Evolutionary conservation across 2,113 vertebrate genomes (phyloP), one percentile per base, ranked within the genome.

Genomic region (Percina caprodes): DNA sequence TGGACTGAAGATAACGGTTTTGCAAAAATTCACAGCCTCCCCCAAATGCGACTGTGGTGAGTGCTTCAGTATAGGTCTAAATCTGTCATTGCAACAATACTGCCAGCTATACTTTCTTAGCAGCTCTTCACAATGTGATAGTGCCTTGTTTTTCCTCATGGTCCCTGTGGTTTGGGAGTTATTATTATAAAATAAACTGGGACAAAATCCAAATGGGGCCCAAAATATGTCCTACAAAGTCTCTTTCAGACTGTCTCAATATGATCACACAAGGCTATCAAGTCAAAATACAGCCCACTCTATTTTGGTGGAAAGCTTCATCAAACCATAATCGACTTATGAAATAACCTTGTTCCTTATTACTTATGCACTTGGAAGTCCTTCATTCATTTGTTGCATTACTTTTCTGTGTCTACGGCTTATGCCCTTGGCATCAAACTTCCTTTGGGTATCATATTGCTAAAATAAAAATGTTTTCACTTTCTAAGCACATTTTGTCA

Each of bases 131-230:
- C 24, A 68, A 21, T 77, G 79, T 83, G 74, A 68, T 69, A 59
- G 46, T 48, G 60, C 63, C 60, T 85, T 83, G 72, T 78, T 82
- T 84, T 69, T 62, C 72, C 55, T 52, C 46, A 2, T 15, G 5
- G 52, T 85, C 86, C 82, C 88, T 69, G 61, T 60, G 85, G 84
- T 82, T 69, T 65, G 18, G 60, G 35, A 89, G 75, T 83, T 84
- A 87, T 90, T 90, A 90, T 89, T 87, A 70, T 42, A 54, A 23
- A 19, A 71, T 65, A 86, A 89, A 92, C 80, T 87, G 85, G 90
- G 75, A 86, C 83, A 86, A 76, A 84, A 77, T 77, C 72, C 80
- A 78, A 84, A 74, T 35, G 7, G 33, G n/a, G 18, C 58, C 77
- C 56, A n/a, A 72, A 84, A 66, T 35, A 39, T 52, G 82, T 72